These are phyloP conservation scores for Falco concolor DNA, from an alignment of 2,797 vertebrate genomes.

Conservation along the genomic window DNA sequence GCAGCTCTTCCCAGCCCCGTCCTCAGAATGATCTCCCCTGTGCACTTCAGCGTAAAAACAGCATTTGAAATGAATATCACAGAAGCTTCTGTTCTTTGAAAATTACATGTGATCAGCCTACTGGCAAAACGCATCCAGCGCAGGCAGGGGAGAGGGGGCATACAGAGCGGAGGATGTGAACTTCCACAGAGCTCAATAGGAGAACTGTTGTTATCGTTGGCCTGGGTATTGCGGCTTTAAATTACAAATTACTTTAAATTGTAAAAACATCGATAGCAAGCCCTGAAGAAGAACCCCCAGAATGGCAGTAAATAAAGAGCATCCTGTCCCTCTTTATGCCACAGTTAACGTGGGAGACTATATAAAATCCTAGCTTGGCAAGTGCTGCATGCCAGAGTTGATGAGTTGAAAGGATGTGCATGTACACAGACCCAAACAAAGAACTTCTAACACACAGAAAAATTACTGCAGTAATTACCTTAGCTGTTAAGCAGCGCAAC, in stretches of 20 bases:
- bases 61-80: neutral
- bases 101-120: neutral
- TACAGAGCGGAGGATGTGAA: neutral
- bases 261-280: slow-evolving; percentile 8
- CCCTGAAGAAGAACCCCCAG: neutral
- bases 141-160: neutral
- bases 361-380: neutral
- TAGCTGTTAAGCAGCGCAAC: neutral
- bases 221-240: slow-evolving; percentile 9
- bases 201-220: neutral
- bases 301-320: slow-evolving; percentile 27
- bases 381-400: neutral
- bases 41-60: neutral
- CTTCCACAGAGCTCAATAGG: neutral
- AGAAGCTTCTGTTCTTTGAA: slow-evolving; percentile 14
- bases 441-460: neutral
- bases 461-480: neutral
- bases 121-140: neutral
- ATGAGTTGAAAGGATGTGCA: neutral
- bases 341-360: neutral
- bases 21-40: neutral
- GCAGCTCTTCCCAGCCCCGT: neutral
- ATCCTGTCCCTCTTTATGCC: slow-evolving; percentile 15
- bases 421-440: neutral
- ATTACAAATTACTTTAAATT: slow-evolving; percentile 29